A percentile compares a stretch with the other conserved stretches of the same genome.
phyloP scores from a whole-genome alignment of 2,113 vertebrate species.

The Puntigrus tetrazona region DNA sequence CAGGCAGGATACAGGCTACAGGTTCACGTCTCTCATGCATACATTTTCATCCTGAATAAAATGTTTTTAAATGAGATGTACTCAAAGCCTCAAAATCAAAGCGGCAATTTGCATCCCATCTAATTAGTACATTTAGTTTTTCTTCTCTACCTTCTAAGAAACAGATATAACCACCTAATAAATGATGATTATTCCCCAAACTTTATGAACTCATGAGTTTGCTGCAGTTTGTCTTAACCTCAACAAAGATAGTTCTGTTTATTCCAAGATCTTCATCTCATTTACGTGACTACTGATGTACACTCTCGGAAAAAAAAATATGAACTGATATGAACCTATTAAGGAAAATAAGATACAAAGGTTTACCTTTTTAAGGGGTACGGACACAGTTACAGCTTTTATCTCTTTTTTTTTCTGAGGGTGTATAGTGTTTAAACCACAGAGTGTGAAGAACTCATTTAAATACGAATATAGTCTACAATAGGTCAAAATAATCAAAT shows the following conservation, averaged over 20 bases:
- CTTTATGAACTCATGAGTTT: background rate
- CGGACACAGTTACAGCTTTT: background rate
- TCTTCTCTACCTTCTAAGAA: background rate
- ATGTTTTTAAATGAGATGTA: background rate
- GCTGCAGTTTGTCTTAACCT: background rate
- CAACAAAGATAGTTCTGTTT: background rate
- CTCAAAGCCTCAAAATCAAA: constrained; percentile 36
- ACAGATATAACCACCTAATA: background rate
- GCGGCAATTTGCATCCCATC: background rate
- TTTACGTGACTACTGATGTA: background rate
- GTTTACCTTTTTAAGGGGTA: background rate
- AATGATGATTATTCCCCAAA: background rate
- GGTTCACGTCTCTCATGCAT: background rate
- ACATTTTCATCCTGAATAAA: background rate
- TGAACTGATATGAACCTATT: background rate
- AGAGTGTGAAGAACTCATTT: background rate
- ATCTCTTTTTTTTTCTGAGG: background rate
- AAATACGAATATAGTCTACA: background rate
- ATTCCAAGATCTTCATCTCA: background rate
- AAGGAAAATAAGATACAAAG: no score
- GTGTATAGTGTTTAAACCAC: background rate
- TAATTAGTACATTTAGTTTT: background rate
- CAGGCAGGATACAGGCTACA: background rate
- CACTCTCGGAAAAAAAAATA: background rate
- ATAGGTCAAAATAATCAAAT: background rate